phyloP scores from a whole-genome alignment of 2,888 invertebrate species.

The Apodemia duryi region DNA sequence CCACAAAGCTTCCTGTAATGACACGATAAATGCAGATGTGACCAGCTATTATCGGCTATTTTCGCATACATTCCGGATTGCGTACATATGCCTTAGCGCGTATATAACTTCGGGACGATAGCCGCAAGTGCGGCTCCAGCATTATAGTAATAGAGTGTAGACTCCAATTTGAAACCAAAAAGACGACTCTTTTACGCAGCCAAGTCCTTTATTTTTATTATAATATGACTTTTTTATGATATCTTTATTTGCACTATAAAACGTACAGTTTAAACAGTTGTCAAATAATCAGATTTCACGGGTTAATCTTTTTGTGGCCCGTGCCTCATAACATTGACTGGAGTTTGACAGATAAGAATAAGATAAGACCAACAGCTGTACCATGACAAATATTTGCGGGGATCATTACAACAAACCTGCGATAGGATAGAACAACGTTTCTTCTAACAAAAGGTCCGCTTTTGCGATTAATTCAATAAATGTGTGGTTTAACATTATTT shows the following conservation, averaged over 20 bases:
- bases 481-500: too few relatives aligned
- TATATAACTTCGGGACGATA: too few relatives aligned
- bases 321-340: slow-evolving; percentile 73
- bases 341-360: slow-evolving; percentile 74
- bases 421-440: not conserved
- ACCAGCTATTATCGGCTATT: too few relatives aligned
- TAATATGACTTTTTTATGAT: not conserved
- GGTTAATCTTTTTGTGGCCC: slow-evolving; percentile 44
- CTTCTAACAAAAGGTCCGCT: slow-evolving; percentile 39
- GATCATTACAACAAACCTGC: slow-evolving; percentile 64
- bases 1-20: too few relatives aligned
- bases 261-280: slow-evolving; percentile 11
- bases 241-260: not conserved
- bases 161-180: too few relatives aligned
- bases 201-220: not conserved
- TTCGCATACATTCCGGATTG: too few relatives aligned
- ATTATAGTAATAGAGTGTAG: too few relatives aligned
- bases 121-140: too few relatives aligned
- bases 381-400: slow-evolving; percentile 64
- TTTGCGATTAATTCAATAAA: slow-evolving; percentile 23
- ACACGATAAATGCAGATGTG: too few relatives aligned
- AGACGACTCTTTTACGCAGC: not conserved
- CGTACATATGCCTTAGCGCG: too few relatives aligned
- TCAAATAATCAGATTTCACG: slow-evolving; percentile 18
- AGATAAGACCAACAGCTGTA: slow-evolving; percentile 69